A percentile compares a stretch with the other conserved stretches of the same genome.
Conservation (phyloP, 2,888 invertebrate genomes). For the Chrysolina oricalcia region DNA sequence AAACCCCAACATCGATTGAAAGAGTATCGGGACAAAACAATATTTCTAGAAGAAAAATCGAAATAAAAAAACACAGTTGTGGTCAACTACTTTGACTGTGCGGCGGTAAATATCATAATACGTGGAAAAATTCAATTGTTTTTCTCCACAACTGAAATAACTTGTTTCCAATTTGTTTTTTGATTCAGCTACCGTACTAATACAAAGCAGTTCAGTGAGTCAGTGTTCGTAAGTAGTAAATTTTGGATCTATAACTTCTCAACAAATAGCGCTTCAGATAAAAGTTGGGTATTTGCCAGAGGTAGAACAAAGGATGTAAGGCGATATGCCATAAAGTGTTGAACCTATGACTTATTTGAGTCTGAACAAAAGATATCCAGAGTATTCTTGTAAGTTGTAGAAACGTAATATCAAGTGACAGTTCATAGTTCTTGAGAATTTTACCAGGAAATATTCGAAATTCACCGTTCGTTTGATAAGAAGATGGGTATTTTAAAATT, state of each 20-base stretch:
- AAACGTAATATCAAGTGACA: conserved; percentile 18
- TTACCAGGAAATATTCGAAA: background rate
- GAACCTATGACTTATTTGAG: conserved; percentile 47
- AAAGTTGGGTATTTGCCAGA: conserved; percentile 49
- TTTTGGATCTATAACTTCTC: conserved; percentile 42
- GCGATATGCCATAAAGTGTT: conserved; percentile 47
- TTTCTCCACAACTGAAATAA: no score
- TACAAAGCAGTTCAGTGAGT: conserved; percentile 42
- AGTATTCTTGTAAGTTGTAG: conserved; percentile 3
- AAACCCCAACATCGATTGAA: no score
- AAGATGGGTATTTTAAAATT: no score
- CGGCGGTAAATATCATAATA: no score
- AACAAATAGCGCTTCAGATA: conserved; percentile 47
- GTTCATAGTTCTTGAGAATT: conserved; percentile 17
- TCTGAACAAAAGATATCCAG: conserved; percentile 41
- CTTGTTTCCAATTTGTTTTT: background rate
- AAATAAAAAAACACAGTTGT: no score
- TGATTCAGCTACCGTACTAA: conserved; percentile 27
- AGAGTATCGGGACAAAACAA: no score
- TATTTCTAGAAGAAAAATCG: no score
- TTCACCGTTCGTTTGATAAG: background rate
- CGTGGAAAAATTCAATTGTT: no score
- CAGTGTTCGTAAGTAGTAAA: conserved; percentile 43
- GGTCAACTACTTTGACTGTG: no score
- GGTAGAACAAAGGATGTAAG: conserved; percentile 46